Conservation (phyloP, 2,797 vertebrate species). For the Pantherophis alleghaniensis region DNA sequence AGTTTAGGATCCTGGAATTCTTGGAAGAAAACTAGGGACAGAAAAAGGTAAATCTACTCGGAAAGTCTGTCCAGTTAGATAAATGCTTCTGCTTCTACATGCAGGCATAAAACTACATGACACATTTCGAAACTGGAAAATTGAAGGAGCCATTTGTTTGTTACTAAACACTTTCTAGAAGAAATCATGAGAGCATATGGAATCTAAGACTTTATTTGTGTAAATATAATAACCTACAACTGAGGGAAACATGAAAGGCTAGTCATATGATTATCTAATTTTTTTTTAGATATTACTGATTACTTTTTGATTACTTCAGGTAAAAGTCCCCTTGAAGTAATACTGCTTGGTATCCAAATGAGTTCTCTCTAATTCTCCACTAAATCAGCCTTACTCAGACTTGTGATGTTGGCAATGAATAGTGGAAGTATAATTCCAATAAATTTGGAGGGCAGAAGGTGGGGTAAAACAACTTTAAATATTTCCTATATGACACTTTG, state of each 20-base stretch:
- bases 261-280: not conserved
- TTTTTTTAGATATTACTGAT: not conserved
- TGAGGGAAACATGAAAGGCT: not conserved
- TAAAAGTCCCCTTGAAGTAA: not conserved
- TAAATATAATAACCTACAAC: not conserved
- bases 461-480: not conserved
- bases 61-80: not conserved
- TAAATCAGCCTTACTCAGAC: not conserved
- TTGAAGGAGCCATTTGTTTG: not conserved
- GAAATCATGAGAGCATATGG: not conserved
- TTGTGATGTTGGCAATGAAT: not conserved
- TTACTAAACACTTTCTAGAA: not conserved
- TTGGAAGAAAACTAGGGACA: not conserved
- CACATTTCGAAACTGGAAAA: not conserved
- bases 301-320: constrained; percentile 25
- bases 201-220: not conserved
- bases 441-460: not conserved
- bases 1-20: not conserved
- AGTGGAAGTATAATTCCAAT: not conserved
- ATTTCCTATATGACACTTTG: not conserved
- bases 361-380: not conserved
- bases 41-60: not conserved
- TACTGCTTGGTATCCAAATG: not conserved
- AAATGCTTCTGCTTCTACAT: not conserved
- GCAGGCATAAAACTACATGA: not conserved